Evolutionary conservation across 1,140 invertebrate genomes (phyloP).

Genomic region (Orius laevigatus): DNA sequence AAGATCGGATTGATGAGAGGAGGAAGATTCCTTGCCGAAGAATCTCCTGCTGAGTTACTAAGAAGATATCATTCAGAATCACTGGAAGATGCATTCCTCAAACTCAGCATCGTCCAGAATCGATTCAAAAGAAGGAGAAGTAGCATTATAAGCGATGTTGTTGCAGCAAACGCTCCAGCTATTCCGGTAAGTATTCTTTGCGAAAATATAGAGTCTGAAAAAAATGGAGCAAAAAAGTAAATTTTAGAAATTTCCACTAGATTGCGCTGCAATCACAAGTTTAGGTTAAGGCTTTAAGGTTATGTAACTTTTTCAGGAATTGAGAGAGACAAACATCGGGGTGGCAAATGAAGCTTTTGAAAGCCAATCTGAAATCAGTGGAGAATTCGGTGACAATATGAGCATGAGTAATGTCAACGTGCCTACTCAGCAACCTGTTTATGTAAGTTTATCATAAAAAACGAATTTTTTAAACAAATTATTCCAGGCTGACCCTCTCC

Average conservation of each 20-base stretch:
- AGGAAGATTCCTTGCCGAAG: slow-evolving; percentile 41
- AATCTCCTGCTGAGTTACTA: slow-evolving; percentile 35
- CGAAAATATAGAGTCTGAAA: background rate
- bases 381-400: slow-evolving; percentile 69
- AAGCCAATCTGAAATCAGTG: slow-evolving; percentile 47
- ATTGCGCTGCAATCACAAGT: no score
- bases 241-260: no score
- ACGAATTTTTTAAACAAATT: background rate
- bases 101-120: slow-evolving; percentile 53
- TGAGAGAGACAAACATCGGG: slow-evolving; percentile 24
- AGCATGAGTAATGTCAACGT: slow-evolving; percentile 26
- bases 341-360: slow-evolving; percentile 27
- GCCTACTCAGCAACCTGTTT: slow-evolving; percentile 2
- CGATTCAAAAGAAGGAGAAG: slow-evolving; percentile 54
- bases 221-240: background rate
- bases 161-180: slow-evolving; percentile 21
- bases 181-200: slow-evolving; percentile 21
- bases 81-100: slow-evolving; percentile 45
- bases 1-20: slow-evolving; percentile 46
- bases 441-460: background rate
- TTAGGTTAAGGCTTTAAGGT: no score
- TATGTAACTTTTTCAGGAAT: slow-evolving; percentile 34
- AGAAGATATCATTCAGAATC: slow-evolving; percentile 29
- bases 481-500: slow-evolving; percentile 26
- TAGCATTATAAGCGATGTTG: slow-evolving; percentile 55